Percentiles rank a stretch among this genome's conserved stretches.
Evolutionary conservation across 2,113 vertebrate species (phyloP).

Genomic region (Centropus unirufus): DNA sequence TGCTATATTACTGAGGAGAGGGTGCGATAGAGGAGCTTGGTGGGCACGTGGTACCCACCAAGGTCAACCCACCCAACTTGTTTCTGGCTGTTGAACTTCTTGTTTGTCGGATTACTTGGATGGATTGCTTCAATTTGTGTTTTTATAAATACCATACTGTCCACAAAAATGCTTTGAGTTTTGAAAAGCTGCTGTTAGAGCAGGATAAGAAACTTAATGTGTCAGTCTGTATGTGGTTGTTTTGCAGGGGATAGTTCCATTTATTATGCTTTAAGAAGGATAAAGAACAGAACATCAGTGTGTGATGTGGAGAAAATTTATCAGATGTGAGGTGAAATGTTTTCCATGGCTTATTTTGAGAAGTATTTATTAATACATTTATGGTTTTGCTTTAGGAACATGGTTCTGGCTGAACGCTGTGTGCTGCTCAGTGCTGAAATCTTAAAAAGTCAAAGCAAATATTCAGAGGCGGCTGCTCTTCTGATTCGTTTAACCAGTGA

Average conservation of each 20-base stretch:
- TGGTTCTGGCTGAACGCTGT: slow-evolving; percentile 94
- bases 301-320: not conserved
- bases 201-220: not conserved
- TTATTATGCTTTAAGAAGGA: not conserved
- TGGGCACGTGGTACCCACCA: not conserved
- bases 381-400: slow-evolving; percentile 83
- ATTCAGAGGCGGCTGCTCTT: slow-evolving; percentile 94
- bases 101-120: not conserved
- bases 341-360: not conserved
- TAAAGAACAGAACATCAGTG: not conserved
- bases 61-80: not conserved
- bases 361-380: not conserved
- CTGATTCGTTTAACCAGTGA: slow-evolving; percentile 98
- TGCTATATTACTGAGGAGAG: not conserved
- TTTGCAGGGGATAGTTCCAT: not conserved
- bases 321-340: not conserved
- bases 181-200: not conserved
- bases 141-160: not conserved
- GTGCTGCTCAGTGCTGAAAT: slow-evolving; percentile 94
- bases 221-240: not conserved
- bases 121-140: not conserved
- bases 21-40: not conserved
- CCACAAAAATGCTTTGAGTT: not conserved
- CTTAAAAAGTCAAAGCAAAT: slow-evolving; percentile 95
- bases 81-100: not conserved